A percentile compares a stretch with the other conserved stretches of the same genome.
phyloP scores from a whole-genome alignment of 1,140 invertebrate genomes.

The Goniozus legneri region DNA sequence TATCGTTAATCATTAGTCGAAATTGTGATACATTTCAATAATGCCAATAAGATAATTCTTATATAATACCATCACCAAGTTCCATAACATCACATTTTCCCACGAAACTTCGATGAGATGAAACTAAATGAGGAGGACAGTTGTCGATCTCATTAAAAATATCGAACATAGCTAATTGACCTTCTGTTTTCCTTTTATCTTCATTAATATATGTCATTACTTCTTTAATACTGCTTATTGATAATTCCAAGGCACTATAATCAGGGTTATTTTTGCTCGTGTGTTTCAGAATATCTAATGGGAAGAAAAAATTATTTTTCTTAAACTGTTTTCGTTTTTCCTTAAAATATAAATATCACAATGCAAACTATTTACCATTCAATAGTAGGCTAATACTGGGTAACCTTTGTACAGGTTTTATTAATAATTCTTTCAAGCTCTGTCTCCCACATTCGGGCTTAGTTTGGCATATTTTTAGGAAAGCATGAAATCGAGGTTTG shows the following conservation, averaged over 20 bases:
- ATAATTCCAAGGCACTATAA: conserved; percentile 77
- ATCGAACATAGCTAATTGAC: conserved; percentile 92
- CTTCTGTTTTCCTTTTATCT: conserved; percentile 93
- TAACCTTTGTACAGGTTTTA: conserved; percentile 93
- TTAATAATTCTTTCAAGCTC: conserved; percentile 90
- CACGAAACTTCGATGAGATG: conserved; percentile 86
- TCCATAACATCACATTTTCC: conserved; percentile 86
- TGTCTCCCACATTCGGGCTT: conserved; percentile 93
- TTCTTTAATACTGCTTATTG: conserved; percentile 83
- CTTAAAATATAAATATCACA: background rate
- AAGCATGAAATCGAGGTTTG: conserved; percentile 95
- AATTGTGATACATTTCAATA: no score
- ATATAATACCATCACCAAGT: no score
- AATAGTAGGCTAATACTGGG: conserved; percentile 92
- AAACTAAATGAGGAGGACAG: conserved; percentile 89
- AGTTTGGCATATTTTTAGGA: conserved; percentile 92
- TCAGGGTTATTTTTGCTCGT: conserved; percentile 84
- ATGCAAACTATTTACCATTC: conserved; percentile 65
- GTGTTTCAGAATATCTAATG: conserved; percentile 81
- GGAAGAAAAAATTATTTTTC: conserved; percentile 7
- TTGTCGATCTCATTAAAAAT: conserved; percentile 98
- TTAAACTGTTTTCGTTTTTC: no score
- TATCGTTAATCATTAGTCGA: no score
- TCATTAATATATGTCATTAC: conserved; percentile 96
- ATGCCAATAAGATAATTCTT: no score